These are phyloP conservation scores for Apamea anceps DNA, from an alignment of 2,888 invertebrate species.

Conservation along the genomic window DNA sequence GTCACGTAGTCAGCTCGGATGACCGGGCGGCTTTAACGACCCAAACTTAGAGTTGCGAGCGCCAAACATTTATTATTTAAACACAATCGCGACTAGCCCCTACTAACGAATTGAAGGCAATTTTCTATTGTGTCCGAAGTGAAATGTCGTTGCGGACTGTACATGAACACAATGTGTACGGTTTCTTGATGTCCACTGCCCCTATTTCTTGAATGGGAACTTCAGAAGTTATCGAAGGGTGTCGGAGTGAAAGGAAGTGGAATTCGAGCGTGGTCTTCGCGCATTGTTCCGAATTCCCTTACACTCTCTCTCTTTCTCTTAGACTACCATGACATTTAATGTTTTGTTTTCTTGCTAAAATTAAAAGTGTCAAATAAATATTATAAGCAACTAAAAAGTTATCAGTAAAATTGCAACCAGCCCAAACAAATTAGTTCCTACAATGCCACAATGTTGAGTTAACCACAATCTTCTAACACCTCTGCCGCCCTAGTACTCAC, in stretches of 20 bases:
- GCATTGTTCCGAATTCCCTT: background rate
- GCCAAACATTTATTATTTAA: slow-evolving; percentile 78
- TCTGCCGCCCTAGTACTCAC: slow-evolving; percentile 36
- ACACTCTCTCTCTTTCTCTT: too few species aligned
- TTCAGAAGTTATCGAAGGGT: slow-evolving; percentile 25
- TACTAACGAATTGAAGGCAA: slow-evolving; percentile 52
- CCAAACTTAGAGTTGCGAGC: slow-evolving; percentile 74
- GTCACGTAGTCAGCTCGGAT: slow-evolving; percentile 69
- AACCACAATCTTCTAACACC: background rate
- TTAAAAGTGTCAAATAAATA: background rate
- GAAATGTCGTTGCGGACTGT: slow-evolving; percentile 5
- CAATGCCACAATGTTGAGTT: background rate
- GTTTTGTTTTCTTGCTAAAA: background rate
- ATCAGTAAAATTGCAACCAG: background rate
- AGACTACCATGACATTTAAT: background rate
- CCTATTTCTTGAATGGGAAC: slow-evolving; percentile 10
- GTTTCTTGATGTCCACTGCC: slow-evolving; percentile 9
- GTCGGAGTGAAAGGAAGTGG: background rate
- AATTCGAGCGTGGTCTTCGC: background rate
- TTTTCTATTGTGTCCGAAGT: slow-evolving; percentile 43
- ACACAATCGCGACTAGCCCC: slow-evolving; percentile 68
- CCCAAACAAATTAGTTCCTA: background rate
- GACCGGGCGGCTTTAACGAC: slow-evolving; percentile 75
- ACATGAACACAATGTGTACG: slow-evolving; percentile 1
- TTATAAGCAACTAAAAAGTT: background rate